Percentiles rank a stretch among this genome's conserved stretches.
Conservation (phyloP, 2,888 invertebrate genomes). For the Aleiodes testaceus region DNA sequence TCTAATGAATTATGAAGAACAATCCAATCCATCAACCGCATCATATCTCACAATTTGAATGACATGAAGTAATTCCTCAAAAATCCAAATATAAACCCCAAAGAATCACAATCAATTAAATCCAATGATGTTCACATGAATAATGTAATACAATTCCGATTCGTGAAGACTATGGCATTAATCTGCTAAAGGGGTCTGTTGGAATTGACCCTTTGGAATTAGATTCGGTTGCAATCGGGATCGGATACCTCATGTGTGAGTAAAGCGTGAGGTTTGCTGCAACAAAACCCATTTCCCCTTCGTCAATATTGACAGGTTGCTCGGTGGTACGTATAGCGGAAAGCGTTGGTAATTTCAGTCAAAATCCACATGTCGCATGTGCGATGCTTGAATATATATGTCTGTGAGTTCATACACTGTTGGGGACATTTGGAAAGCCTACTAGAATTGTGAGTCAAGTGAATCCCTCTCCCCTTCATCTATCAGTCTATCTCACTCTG, state of each 20-base stretch:
- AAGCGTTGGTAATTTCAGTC: slow-evolving; percentile 39
- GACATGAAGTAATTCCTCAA: too few relatives aligned
- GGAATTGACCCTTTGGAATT: background rate
- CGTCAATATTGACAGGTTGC: slow-evolving; percentile 54
- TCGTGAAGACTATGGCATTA: too few relatives aligned
- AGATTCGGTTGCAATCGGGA: slow-evolving; percentile 25
- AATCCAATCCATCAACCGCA: too few relatives aligned
- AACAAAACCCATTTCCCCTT: slow-evolving; percentile 53
- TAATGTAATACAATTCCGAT: background rate
- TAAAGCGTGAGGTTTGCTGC: slow-evolving; percentile 34
- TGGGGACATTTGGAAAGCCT: too few relatives aligned
- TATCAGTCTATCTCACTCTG: too few relatives aligned
- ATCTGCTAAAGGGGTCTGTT: background rate
- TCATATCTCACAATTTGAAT: too few relatives aligned
- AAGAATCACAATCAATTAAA: background rate
- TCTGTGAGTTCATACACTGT: background rate
- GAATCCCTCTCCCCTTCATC: too few relatives aligned
- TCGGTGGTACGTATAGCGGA: slow-evolving; percentile 42
- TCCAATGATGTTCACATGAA: background rate
- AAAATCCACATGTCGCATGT: slow-evolving; percentile 46
- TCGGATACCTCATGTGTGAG: slow-evolving; percentile 19
- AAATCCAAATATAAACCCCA: background rate
- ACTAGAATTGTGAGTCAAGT: too few relatives aligned
- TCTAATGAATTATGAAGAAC: too few relatives aligned
- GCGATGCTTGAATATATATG: slow-evolving; percentile 28